Percentiles rank a stretch among this genome's conserved stretches.
phyloP scores from a whole-genome alignment of 2,113 vertebrate species.

The Gymnogyps californianus region DNA sequence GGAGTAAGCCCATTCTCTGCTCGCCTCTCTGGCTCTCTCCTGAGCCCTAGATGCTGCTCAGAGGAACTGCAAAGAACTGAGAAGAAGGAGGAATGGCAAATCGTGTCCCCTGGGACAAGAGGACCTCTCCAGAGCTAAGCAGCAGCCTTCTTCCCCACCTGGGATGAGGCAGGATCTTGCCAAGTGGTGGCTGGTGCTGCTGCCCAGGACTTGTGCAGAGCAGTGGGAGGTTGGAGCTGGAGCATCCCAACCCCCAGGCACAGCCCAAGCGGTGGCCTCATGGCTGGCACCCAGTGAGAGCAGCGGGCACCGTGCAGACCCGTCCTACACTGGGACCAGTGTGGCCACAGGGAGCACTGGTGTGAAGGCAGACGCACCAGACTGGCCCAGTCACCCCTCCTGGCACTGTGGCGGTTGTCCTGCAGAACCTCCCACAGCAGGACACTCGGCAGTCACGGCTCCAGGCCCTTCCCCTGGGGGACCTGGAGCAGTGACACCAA shows the following conservation, averaged over 20 bases:
- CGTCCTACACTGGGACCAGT: not conserved
- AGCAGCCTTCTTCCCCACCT: not conserved
- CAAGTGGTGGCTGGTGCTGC: not conserved
- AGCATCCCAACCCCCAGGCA: not conserved
- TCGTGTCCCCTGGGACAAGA: not conserved
- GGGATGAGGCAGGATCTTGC: not conserved
- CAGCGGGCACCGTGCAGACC: not conserved
- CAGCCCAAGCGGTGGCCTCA: not conserved
- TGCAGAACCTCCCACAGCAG: not conserved
- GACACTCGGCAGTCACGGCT: not conserved
- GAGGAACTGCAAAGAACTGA: not conserved
- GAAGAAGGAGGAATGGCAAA: not conserved
- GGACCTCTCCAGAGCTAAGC: not conserved
- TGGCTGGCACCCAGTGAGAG: not conserved
- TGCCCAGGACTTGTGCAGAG: not conserved
- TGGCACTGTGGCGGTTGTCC: accelerated
- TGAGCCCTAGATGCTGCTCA: not conserved
- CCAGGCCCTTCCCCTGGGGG: not conserved
- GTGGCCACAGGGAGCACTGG: not conserved
- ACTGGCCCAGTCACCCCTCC: not conserved
- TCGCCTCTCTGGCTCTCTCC: not conserved
- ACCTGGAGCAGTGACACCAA: not conserved
- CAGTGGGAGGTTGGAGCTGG: not conserved
- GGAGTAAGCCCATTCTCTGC: not conserved
- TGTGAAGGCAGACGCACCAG: not conserved